A percentile compares a stretch with the other conserved stretches of the same genome.
Evolutionary conservation across 2,888 invertebrate species (phyloP).

Genomic region (Macrosiphum euphorbiae): DNA sequence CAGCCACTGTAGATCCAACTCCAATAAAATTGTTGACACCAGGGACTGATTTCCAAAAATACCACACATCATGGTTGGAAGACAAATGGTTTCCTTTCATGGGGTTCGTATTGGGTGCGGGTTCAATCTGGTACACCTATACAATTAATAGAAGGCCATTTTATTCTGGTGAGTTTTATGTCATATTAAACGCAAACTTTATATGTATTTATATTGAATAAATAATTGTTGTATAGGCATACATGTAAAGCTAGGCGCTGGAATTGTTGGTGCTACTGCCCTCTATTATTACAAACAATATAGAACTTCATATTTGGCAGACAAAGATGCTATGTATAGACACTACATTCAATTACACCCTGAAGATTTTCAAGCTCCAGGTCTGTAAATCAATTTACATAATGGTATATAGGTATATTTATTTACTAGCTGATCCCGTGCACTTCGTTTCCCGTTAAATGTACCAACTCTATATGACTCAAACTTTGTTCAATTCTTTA

Average conservation of each 20-base stretch:
- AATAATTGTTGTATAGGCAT: constrained; percentile 37
- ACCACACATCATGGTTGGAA: constrained; percentile 46
- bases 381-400: constrained; percentile 34
- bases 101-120: constrained; percentile 44
- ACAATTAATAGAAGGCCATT: constrained; percentile 23
- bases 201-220: background rate
- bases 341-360: constrained; percentile 64
- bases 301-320: constrained; percentile 48
- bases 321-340: constrained; percentile 63
- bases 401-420: background rate
- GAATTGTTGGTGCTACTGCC: constrained; percentile 9
- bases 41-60: constrained; percentile 33
- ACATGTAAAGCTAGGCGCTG: constrained; percentile 30
- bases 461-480: too few species aligned
- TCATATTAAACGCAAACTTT: background rate
- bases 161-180: constrained; percentile 30
- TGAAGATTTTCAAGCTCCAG: constrained; percentile 61
- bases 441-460: too few species aligned
- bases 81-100: constrained; percentile 60
- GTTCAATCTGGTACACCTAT: constrained; percentile 3
- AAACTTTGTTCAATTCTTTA: too few species aligned
- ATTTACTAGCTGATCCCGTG: too few species aligned
- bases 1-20: constrained; percentile 30
- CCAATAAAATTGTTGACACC: constrained; percentile 48
- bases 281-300: constrained; percentile 44